Evolutionary conservation across 2,113 vertebrate species (phyloP).

Genomic region (Rattus rattus): DNA sequence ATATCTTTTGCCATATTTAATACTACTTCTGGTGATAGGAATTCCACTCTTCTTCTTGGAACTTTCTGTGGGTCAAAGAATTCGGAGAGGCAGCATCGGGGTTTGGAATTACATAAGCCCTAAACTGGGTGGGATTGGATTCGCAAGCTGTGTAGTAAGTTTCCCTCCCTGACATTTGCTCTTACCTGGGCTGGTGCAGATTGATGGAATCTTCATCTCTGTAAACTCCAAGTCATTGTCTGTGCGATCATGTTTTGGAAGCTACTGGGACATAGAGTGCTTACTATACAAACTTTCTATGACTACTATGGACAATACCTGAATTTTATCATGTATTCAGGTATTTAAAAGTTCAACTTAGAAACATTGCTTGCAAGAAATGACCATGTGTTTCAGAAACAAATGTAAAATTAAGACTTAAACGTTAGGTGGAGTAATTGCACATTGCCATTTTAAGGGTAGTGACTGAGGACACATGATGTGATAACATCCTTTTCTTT

Average conservation of each 20-base stretch:
- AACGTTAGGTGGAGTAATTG: not conserved
- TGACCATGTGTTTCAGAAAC: conserved; percentile 12
- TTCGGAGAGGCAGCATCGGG: conserved; percentile 97
- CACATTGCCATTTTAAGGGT: not conserved
- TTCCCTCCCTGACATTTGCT: not conserved
- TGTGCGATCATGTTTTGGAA: not conserved
- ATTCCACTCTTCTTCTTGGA: conserved; percentile 99
- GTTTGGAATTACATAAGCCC: conserved; percentile 99
- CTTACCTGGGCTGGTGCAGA: not conserved
- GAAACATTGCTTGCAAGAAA: conserved; percentile 5
- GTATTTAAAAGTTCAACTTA: not conserved
- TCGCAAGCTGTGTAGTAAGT: conserved; percentile 97
- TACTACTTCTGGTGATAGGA: conserved; percentile 95
- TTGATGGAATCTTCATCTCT: not conserved
- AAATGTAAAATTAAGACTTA: not conserved
- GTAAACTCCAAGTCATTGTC: not conserved
- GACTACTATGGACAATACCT: not conserved
- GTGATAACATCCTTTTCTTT: not conserved
- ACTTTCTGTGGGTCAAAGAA: conserved; percentile 96
- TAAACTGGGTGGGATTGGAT: conserved; percentile 96
- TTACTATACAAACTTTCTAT: not conserved
- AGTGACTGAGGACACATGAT: not conserved
- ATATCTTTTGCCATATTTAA: conserved; percentile 96
- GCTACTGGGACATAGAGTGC: not conserved
- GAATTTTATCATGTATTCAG: not conserved